These are phyloP conservation scores for Hypanus sabinus DNA, from an alignment of 2,113 vertebrate species.

Conservation along the genomic window DNA sequence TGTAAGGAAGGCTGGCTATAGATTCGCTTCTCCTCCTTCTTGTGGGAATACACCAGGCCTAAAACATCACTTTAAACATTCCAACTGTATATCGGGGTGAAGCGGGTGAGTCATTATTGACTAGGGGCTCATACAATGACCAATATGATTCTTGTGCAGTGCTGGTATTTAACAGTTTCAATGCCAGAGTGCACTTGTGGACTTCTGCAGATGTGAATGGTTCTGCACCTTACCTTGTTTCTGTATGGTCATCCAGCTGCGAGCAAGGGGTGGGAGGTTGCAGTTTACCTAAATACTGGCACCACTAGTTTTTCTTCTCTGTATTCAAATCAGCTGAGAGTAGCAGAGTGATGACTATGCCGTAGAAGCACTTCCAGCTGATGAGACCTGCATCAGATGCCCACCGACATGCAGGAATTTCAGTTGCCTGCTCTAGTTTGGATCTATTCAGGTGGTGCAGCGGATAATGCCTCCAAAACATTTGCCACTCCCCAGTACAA, in stretches of 20 bases:
- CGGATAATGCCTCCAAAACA: not conserved
- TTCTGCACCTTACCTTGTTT: not conserved
- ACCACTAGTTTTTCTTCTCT: not conserved
- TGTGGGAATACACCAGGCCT: no score
- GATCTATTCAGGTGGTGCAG: not conserved
- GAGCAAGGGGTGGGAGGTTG: not conserved
- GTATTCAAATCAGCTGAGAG: not conserved
- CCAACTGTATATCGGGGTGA: no score
- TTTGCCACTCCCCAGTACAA: not conserved
- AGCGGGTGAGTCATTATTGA: not conserved
- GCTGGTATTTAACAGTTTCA: not conserved
- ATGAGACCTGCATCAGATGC: not conserved
- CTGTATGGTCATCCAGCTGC: no score
- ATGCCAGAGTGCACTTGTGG: not conserved
- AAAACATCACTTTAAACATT: no score
- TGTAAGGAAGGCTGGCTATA: no score
- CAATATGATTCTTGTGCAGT: not conserved
- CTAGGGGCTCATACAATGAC: no score
- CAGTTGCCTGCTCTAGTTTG: not conserved
- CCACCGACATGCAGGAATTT: not conserved
- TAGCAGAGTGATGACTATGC: not conserved
- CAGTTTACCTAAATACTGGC: not conserved
- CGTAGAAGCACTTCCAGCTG: no score
- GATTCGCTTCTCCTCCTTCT: no score
- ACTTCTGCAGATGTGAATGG: not conserved